These are phyloP conservation scores for Gorsachius magnificus DNA, from an alignment of 2,797 vertebrate genomes.

Conservation along the genomic window DNA sequence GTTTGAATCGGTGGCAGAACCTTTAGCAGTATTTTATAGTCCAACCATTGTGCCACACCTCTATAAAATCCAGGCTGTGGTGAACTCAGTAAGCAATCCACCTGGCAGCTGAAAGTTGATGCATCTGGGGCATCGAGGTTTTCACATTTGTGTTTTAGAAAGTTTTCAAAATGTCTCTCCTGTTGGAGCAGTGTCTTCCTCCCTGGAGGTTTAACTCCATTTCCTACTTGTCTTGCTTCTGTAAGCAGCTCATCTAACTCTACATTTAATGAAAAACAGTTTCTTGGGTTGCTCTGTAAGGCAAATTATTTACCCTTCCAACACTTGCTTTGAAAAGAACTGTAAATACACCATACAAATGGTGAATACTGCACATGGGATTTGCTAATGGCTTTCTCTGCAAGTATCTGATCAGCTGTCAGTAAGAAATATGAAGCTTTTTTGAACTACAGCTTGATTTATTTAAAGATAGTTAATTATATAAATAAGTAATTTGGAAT, in stretches of 20 bases:
- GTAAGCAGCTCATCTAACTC: not conserved
- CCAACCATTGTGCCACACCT: not conserved
- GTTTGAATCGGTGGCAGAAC: not conserved
- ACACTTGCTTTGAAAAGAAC: not conserved
- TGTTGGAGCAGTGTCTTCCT: not conserved
- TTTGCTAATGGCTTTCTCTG: constrained; percentile 20
- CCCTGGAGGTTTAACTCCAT: not conserved
- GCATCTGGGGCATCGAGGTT: not conserved
- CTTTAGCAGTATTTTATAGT: not conserved
- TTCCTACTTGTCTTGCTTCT: not conserved
- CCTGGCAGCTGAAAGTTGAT: not conserved
- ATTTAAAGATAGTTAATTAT: constrained; percentile 15
- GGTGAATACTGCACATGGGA: not conserved
- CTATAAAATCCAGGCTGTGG: not conserved
- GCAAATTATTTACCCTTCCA: constrained; percentile 12
- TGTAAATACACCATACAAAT: not conserved
- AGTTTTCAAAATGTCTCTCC: not conserved
- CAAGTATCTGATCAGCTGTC: constrained; percentile 9
- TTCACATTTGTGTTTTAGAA: not conserved
- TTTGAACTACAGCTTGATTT: constrained; percentile 15
- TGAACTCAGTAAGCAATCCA: not conserved
- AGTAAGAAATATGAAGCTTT: constrained; percentile 38
- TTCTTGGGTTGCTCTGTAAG: not conserved
- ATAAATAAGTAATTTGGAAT: constrained; percentile 43
- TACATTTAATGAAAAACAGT: not conserved